Base-by-base conservation (phyloP, 2,888 invertebrate species). In the Pandemis cinnamomeana region DNA sequence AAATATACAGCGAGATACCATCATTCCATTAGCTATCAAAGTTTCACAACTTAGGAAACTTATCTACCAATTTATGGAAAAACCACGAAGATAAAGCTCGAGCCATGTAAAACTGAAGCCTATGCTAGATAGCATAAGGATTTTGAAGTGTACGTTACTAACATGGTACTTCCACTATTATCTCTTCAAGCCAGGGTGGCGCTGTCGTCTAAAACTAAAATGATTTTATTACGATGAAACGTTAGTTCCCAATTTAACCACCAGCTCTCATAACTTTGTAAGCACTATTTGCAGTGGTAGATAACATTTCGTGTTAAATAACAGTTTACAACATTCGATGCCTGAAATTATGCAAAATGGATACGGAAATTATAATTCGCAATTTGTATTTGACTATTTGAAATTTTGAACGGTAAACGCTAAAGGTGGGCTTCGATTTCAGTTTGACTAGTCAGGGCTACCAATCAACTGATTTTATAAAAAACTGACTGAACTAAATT, bases 241-340 rank as follows among this genome's bases (percentile, higher is more conserved):
- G 0, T 27, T 10, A 27, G 53, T 72, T 67, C 20, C 64, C 53
- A 27, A 48, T 72, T 62, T 15, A 41, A 7, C 41, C 53, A 36
- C 0, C 55, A 51, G 60, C 60, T 66, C 13, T 60, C n/a, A n/a
- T 63, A 66, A 66, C 27, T 61, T 73, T 48, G 69, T 48, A 20
- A 15, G 27, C 61, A 67, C 51, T 55, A 71, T 67, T 62, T 67
- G 36, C 36, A 53, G 46, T 90, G 84, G 89, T 90, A 85, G 84
- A 86, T 81, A 86, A 82, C 80, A 81, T 85, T 87, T 77, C 91
- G 91, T 91, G 90, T 81, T 80, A 83, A 79, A 79, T 76, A 82
- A 86, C 87, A 84, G 84, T 88, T 88, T 82, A 68, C 77, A 82
- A 68, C 77, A 60, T 61, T 76, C 76, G 71, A 77, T 76, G 80